Evolutionary conservation across 2,113 vertebrate species (phyloP), one percentile per base, ranked within the genome.

Genomic region (Pardalotus punctatus): DNA sequence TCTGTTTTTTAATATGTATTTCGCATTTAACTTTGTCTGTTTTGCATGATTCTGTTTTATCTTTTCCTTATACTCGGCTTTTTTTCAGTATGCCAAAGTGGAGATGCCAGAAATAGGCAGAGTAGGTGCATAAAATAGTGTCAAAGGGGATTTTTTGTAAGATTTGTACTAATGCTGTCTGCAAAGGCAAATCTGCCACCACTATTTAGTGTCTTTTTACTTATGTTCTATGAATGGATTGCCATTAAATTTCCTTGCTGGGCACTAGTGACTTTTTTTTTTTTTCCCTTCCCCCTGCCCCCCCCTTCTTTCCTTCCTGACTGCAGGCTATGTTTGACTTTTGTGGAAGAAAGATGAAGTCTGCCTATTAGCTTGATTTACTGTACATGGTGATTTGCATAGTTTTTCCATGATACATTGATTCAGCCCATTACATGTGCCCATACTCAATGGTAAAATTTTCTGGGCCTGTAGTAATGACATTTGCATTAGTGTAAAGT

Each of bases 341-440:
- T 72, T 76, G 22, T 57, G 45, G 53, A 76, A 72, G 70, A 82
- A 87, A 93, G 78, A 65, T 88, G 89, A 97, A 89, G 48, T 60
- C 73, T 96, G 92, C 73, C 85, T 94, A 72, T 98, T 96, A 96
- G 64, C 86, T 71, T 96, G 96, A 97, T 97, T 97, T 97, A 97
- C 29, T 78, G 66, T 87, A 81, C 47, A 9, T 73, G 27, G 43
- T 50, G 21, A 97, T 98, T 97, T 98, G 93, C 97, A 97, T 96
- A 96, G 85, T 93, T 98, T 96, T 96, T 81, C 94, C 76, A 94
- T 97, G 86, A 96, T 94, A 79, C 77, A 97, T 94, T 96, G 92
- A 97, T 98, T 97, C 93, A 95, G 90, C 65, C 95, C 96, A 95
- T 98, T 97, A 88, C 70, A 22, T 94, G 88, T 96, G 88, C 60